Evolutionary conservation across 2,888 invertebrate species (phyloP).

Genomic region (Hipparchia semele): DNA sequence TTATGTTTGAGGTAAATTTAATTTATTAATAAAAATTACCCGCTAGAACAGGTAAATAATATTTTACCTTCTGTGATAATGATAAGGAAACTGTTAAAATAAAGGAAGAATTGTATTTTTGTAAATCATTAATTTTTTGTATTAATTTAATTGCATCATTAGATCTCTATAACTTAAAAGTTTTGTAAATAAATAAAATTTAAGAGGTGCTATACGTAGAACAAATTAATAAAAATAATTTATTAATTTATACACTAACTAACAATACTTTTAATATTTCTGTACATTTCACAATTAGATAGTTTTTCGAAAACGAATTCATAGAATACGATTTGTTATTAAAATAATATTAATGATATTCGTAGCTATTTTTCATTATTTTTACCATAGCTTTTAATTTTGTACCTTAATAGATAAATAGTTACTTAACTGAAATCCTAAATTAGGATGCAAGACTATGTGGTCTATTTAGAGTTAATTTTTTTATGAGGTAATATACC

Average conservation of each 20-base stretch:
- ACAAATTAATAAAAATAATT: background rate
- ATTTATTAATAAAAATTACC: constrained; percentile 19
- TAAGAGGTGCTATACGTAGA: background rate
- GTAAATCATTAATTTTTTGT: background rate
- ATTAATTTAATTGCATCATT: background rate
- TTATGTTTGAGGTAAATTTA: constrained; percentile 2
- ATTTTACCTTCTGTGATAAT: constrained; percentile 32
- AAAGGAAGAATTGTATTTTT: background rate
- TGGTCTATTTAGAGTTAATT: constrained; percentile 50
- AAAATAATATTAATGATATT: background rate
- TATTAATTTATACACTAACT: background rate
- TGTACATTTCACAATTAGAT: background rate
- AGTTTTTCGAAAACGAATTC: background rate
- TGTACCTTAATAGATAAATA: background rate
- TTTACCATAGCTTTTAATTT: background rate
- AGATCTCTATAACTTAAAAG: background rate
- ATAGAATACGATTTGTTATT: background rate
- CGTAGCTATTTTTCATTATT: background rate
- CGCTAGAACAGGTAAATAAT: constrained; percentile 25
- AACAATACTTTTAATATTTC: background rate
- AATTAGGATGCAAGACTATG: constrained; percentile 67
- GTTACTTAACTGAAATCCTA: constrained; percentile 53
- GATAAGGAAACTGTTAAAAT: background rate
- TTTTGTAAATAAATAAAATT: constrained; percentile 13
- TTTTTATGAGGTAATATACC: constrained; percentile 20